These are phyloP conservation scores for Numida meleagris DNA, from an alignment of 2,113 vertebrate species.

Conservation along the genomic window DNA sequence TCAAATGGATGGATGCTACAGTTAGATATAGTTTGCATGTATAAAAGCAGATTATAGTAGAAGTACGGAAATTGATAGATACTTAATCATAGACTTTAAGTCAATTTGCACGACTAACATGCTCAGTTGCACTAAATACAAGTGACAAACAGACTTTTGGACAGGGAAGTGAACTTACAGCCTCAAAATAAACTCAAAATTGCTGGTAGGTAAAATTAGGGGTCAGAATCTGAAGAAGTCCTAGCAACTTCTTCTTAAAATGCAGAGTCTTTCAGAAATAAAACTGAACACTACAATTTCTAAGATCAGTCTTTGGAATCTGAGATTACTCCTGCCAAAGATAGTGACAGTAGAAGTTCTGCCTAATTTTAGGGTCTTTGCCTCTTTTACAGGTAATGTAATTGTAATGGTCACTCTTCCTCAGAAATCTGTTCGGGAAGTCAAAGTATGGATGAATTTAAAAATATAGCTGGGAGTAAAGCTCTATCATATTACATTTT, in stretches of 20 bases:
- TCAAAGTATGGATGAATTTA: not conserved
- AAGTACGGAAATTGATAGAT: not conserved
- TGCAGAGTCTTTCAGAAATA: not conserved
- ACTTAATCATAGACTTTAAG: not conserved
- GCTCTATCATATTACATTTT: not conserved
- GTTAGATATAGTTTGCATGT: not conserved
- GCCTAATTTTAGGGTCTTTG: no score
- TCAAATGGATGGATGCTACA: not conserved
- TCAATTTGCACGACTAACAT: not conserved
- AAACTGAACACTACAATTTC: not conserved
- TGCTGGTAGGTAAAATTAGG: not conserved
- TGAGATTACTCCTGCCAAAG: not conserved
- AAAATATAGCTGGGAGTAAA: not conserved
- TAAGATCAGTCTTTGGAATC: not conserved
- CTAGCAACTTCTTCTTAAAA: not conserved
- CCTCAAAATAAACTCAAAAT: not conserved
- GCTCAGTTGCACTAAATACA: not conserved
- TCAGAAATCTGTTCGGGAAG: not conserved
- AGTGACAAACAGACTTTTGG: not conserved
- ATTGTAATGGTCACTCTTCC: not conserved
- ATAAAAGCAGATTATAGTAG: not conserved
- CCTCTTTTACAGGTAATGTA: not conserved
- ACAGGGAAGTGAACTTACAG: not conserved
- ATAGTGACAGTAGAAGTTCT: not conserved
- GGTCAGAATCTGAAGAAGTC: not conserved